Base-by-base conservation (phyloP, 1,140 invertebrate species). In the Eriosoma lanigerum region DNA sequence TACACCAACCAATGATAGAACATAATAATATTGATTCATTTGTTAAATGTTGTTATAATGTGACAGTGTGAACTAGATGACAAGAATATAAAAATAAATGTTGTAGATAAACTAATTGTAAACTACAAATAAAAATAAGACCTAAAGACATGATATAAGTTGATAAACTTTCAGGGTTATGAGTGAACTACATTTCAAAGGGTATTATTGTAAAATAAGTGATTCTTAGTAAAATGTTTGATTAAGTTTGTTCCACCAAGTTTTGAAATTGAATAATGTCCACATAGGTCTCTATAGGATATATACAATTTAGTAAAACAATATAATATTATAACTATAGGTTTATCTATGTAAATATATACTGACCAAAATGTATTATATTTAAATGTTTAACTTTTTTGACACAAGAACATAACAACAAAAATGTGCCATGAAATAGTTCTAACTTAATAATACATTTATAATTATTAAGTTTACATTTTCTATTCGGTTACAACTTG, bases 121-220 rank as follows among this genome's bases (percentile, higher is more conserved):
- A 12, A 70, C 15, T 56, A 21, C n/a, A 29, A 26, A 10, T 62
- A 8, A 26, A 60, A 6, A 9, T 12, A 17, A 62, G 38, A 78
- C 38, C n/a, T 60, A 9, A 26, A 48, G 32, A 78, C 75, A 62
- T 44, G 21, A 56, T 62, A 60, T 54, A 48, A 48, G 38, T 78
- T 46, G 75, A 58, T 19, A 78, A 62, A 62, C 38, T 78, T 78
- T 62, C 75, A 78, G 75, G 75, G 75, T 78, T 62, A 12, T 62
- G 52, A 62, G 75, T 62, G 32, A 58, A 76, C 26, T 58, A 15
- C n/a, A 78, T 60, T 62, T 78, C 72, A 76, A 62, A 78, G 75
- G 75, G 75, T 78, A 78, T 78, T 62, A 60, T 54, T 3, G 21
- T 60, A 62, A 76, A 38, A 76, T 56, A 58, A 76, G 52, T 76